Percentiles rank a stretch among this genome's conserved stretches.
Conservation (phyloP, 2,797 vertebrate species). For the Cyclura pinguis region DNA sequence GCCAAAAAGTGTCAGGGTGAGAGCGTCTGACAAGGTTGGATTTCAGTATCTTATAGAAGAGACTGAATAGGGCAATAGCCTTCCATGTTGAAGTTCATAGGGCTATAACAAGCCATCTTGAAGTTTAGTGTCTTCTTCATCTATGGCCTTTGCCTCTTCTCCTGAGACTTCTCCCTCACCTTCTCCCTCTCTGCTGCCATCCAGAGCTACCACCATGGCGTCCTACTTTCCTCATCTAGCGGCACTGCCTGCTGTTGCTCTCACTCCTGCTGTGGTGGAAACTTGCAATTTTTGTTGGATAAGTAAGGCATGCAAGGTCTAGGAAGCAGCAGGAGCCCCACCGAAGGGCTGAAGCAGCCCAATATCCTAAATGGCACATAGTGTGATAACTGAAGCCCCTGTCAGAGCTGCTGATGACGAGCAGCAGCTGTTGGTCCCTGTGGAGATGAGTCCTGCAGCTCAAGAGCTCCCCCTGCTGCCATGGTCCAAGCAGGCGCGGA, state of each 20-base stretch:
- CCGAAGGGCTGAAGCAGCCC: neutral
- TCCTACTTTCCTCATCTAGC: conserved; percentile 2
- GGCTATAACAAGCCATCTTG: neutral
- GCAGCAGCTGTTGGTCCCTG: too few relatives aligned
- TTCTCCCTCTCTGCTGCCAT: neutral
- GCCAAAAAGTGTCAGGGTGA: neutral
- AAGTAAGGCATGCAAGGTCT: neutral
- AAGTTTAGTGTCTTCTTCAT: neutral
- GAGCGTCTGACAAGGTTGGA: neutral
- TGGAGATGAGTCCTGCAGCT: too few relatives aligned
- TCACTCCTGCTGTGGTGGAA: conserved; percentile 1
- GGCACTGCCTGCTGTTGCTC: conserved; percentile 25
- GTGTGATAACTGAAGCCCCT: too few relatives aligned
- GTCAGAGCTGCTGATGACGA: too few relatives aligned
- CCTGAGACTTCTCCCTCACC: neutral
- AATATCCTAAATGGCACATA: neutral
- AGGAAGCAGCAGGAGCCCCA: neutral
- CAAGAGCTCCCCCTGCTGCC: too few relatives aligned
- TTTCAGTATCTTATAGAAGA: neutral
- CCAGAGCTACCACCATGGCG: neutral
- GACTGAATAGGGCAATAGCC: neutral
- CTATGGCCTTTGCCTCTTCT: neutral
- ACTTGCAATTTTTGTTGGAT: conserved; percentile 3
- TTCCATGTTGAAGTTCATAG: neutral
- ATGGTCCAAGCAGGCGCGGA: too few relatives aligned